Conservation (phyloP, 2,797 vertebrate genomes). For the Hoplostethus atlanticus region DNA sequence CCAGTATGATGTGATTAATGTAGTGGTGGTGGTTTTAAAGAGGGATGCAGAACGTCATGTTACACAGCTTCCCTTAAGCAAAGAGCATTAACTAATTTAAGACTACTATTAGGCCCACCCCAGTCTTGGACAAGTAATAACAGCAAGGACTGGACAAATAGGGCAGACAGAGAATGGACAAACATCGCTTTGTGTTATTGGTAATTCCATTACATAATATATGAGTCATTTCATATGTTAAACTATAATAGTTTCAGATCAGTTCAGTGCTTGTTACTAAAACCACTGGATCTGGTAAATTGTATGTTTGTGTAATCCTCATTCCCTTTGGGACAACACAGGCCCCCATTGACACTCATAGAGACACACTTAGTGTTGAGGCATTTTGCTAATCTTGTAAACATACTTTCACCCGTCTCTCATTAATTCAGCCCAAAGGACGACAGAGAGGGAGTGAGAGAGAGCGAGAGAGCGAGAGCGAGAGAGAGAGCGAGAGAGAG, state of each 20-base stretch:
- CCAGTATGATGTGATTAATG: conserved; percentile 26
- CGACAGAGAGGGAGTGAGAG: conserved; percentile 11
- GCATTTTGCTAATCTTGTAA: conserved; percentile 77
- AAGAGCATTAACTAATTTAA: conserved; percentile 21
- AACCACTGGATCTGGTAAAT: conserved; percentile 39
- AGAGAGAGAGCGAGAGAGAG: conserved; percentile 16
- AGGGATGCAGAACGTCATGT: conserved; percentile 5
- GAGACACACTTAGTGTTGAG: conserved; percentile 62
- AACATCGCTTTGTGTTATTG: conserved; percentile 3
- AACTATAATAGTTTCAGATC: conserved; percentile 18
- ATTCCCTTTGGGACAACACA: conserved; percentile 54
- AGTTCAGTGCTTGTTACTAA: conserved; percentile 16
- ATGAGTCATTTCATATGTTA: conserved; percentile 4
- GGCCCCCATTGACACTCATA: conserved; percentile 45
- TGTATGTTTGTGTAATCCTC: conserved; percentile 47
- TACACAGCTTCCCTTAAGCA: conserved; percentile 2
- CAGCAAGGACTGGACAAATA: not conserved
- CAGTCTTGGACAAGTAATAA: too few relatives aligned
- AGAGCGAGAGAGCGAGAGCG: not conserved
- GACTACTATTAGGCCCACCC: not conserved
- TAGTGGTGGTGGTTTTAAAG: conserved; percentile 12
- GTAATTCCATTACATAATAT: conserved; percentile 20
- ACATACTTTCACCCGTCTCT: conserved; percentile 73
- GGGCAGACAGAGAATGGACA: not conserved
- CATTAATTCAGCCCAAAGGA: conserved; percentile 76